These are phyloP conservation scores for Epicauta chinensis DNA, from an alignment of 1,140 invertebrate species.

Conservation along the genomic window DNA sequence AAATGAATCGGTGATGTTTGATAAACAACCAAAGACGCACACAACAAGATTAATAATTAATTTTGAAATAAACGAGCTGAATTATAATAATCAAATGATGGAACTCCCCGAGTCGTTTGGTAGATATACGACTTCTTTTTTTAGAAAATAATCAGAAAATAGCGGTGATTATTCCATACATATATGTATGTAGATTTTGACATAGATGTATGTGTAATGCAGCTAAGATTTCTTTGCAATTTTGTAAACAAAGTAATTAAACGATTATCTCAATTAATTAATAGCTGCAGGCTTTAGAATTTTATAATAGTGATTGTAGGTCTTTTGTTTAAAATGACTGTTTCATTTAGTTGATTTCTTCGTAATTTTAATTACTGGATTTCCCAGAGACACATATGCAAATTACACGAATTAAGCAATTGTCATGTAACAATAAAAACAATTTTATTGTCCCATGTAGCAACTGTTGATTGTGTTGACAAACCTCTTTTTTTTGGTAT, in stretches of 20 bases:
- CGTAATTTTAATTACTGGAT: constrained; percentile 1
- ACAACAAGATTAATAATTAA: constrained; percentile 26
- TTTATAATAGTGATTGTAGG: too few relatives aligned
- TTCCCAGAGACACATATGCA: constrained; percentile 3
- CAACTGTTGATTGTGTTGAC: too few relatives aligned
- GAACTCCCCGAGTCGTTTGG: too few relatives aligned
- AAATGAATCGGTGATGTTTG: constrained; percentile 20
- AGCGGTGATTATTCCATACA: not conserved
- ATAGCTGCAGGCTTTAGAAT: constrained; percentile 1
- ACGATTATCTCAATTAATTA: constrained; percentile 31
- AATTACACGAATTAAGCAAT: not conserved
- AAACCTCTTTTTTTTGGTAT: too few relatives aligned
- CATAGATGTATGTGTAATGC: constrained; percentile 9
- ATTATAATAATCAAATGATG: constrained; percentile 19
- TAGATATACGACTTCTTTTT: too few relatives aligned
- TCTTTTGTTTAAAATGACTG: too few relatives aligned
- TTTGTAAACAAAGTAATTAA: constrained; percentile 31
- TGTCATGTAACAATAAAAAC: not conserved
- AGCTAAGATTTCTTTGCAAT: constrained; percentile 17
- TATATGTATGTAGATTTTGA: not conserved
- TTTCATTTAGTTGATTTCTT: not conserved
- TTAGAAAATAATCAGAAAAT: too few relatives aligned
- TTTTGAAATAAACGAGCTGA: constrained; percentile 19
- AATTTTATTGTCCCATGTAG: too few relatives aligned
- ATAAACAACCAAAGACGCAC: constrained; percentile 16